Conservation (phyloP, 2,797 vertebrate species). For the Hozukius guyotensis region DNA sequence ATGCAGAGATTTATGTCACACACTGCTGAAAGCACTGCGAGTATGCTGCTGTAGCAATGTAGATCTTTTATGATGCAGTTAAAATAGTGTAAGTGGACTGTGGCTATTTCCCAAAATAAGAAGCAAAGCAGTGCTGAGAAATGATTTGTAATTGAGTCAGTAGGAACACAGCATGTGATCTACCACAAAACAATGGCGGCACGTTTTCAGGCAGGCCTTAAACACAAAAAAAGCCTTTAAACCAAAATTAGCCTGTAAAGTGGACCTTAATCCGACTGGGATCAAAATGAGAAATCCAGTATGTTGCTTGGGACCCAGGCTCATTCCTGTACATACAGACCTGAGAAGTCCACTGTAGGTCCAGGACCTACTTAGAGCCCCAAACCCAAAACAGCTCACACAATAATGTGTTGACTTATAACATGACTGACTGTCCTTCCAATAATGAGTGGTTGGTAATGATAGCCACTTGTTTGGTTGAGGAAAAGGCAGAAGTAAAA, state of each 20-base stretch:
- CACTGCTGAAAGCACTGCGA: neutral
- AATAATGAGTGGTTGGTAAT: neutral
- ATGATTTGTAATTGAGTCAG: neutral
- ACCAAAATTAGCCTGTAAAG: constrained; percentile 6
- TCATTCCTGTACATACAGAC: neutral
- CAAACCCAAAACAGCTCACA: neutral
- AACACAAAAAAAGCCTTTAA: constrained; percentile 12
- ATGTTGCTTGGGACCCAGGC: neutral
- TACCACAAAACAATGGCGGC: neutral
- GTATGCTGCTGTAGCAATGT: neutral
- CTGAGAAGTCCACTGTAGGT: neutral
- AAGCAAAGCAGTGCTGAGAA: neutral
- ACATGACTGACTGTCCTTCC: neutral
- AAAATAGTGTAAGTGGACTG: neutral
- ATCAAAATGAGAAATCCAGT: neutral
- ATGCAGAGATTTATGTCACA: constrained; percentile 7
- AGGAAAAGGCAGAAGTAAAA: neutral
- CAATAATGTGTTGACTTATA: neutral
- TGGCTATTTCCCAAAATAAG: neutral
- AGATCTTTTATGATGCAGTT: constrained; percentile 15
- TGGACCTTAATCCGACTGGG: neutral
- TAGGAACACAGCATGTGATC: constrained; percentile 4
- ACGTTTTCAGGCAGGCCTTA: neutral
- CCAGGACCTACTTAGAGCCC: neutral
- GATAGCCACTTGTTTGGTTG: neutral